Base-by-base conservation (phyloP, 2,888 invertebrate species). In the Coronaproctus castanopsis region DNA sequence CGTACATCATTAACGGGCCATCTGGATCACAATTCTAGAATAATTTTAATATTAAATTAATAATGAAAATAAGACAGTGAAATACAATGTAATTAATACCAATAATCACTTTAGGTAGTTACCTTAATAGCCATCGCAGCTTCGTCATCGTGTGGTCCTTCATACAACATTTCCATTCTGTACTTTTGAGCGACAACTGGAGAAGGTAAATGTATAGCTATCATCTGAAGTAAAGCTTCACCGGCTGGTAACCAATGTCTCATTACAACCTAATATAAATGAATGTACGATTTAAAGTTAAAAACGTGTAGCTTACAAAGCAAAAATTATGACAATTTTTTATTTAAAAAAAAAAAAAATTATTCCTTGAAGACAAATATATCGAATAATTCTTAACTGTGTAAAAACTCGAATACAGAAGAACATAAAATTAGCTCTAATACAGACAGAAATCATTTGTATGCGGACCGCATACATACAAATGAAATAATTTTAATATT, bases 221-320 rank as follows among this genome's bases (percentile, higher is more conserved):
- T 99, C 98, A 99, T 99, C 81, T 98, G 96, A 77, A 99, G 89
- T 69, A 99, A 77, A 69, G 98, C 93, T 75, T 99, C 97, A 67
- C 98, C 98, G 71, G 98, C 98, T 59, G 98, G 98, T 74, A 99
- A 78, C 98, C 98, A 99, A 63, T 89, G 89, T 68, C 97, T 85
- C 97, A 99, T 98, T 64, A 98, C 89, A 66, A 89, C 85, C 82
- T 84, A 64, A 21, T 65, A 62, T 55, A 14, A 14, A 63, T 55
- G 62, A 1, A 14, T 2, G 36, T 36, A 24, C 5, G 20, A n/a
- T 36, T 36, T 55, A 2, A 22, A 2, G 20, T 3, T 8, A 19
- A 36, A 55, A n/a, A 36, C 19, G n/a, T 3, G n/a, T n/a, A n/a
- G n/a, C n/a, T n/a, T n/a, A n/a, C n/a, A n/a, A n/a, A n/a, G n/a